Percentiles rank a stretch among this genome's conserved stretches.
phyloP scores from a whole-genome alignment of 2,888 invertebrate genomes.

The Pyrocoelia pectoralis region DNA sequence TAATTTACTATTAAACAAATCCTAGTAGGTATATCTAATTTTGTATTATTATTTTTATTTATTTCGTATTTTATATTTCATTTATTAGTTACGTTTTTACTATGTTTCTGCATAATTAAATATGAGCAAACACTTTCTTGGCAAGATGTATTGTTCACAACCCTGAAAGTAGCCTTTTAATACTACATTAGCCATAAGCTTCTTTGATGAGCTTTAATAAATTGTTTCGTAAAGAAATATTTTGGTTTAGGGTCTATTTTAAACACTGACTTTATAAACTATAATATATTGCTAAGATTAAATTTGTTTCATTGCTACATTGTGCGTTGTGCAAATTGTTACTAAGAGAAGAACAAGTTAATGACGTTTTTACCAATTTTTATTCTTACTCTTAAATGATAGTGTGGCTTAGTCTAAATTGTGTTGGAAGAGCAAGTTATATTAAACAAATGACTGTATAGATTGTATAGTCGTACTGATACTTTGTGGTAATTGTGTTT shows the following conservation, averaged over 20 bases:
- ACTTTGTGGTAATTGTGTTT: not conserved
- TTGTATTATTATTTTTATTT: not conserved
- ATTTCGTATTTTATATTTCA: not conserved
- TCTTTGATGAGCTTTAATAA: not conserved
- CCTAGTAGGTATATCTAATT: too few species aligned
- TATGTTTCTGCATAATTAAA: conserved; percentile 1
- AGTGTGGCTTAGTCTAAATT: conserved; percentile 13
- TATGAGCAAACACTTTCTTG: conserved; percentile 9
- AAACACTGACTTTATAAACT: not conserved
- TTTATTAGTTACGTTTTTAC: not conserved
- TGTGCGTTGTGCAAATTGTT: conserved; percentile 26
- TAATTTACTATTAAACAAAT: too few species aligned
- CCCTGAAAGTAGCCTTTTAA: conserved; percentile 5
- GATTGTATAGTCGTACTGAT: not conserved
- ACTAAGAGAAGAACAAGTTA: conserved; percentile 9
- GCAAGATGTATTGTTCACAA: conserved; percentile 6
- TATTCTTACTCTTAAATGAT: conserved; percentile 1
- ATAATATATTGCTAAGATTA: conserved; percentile 8
- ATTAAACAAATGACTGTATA: conserved; percentile 4
- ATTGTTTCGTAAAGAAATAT: conserved; percentile 1
- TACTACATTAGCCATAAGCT: conserved; percentile 2
- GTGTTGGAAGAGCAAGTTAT: conserved; percentile 22
- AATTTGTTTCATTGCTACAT: conserved; percentile 18
- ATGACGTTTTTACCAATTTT: conserved; percentile 6
- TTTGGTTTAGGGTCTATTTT: conserved; percentile 8